Conservation (phyloP, 2,888 invertebrate genomes). For the Tachystola acroxantha region DNA sequence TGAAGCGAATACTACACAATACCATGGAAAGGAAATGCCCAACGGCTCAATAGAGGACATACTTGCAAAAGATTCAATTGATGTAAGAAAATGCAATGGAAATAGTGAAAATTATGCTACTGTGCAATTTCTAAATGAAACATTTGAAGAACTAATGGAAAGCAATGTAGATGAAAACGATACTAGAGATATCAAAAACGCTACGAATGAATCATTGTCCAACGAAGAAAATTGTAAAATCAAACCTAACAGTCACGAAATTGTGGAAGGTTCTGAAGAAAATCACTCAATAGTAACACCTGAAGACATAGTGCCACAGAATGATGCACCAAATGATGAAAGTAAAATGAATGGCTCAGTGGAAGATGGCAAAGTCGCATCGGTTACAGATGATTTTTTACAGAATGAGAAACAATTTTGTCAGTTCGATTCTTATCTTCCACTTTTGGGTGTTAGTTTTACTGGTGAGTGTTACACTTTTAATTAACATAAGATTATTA, state of each 20-base stretch:
- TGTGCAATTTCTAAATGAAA: constrained; percentile 57
- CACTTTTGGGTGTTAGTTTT: constrained; percentile 63
- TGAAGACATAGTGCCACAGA: background rate
- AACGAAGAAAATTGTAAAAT: background rate
- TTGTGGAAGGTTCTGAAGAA: constrained; percentile 10
- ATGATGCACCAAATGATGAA: constrained; percentile 16
- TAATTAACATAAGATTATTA: too few species aligned
- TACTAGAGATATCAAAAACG: constrained; percentile 23
- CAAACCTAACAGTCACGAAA: background rate
- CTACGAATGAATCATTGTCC: background rate
- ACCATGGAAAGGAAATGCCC: constrained; percentile 2
- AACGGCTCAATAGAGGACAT: constrained; percentile 2
- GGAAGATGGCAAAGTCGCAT: constrained; percentile 33
- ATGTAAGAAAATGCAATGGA: constrained; percentile 39
- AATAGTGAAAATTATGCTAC: constrained; percentile 56
- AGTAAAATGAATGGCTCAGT: constrained; percentile 25
- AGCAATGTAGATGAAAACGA: constrained; percentile 61
- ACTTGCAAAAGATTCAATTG: constrained; percentile 9
- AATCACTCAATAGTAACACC: background rate
- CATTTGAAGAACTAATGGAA: constrained; percentile 64
- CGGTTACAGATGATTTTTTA: constrained; percentile 61
- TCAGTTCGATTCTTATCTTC: constrained; percentile 50
- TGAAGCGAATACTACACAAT: background rate
- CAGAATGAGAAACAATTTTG: constrained; percentile 72
- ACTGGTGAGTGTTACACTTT: constrained; percentile 60